Conservation (phyloP, 2,888 invertebrate genomes). For the Tridacna gigas region DNA sequence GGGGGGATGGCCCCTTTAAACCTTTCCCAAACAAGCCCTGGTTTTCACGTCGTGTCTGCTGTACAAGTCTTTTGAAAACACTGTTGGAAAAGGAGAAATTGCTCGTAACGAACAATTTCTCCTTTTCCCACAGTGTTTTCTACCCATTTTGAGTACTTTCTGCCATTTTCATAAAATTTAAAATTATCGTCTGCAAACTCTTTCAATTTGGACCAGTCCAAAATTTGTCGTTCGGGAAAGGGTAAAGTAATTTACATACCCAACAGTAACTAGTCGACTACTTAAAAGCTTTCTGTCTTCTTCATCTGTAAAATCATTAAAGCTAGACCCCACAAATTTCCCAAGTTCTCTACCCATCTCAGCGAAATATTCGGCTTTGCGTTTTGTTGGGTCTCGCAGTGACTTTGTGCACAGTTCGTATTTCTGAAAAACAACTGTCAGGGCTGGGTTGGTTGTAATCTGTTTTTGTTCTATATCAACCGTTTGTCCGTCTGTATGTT, state of each 20-base stretch:
- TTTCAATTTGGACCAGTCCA: no score
- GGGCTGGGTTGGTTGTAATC: background rate
- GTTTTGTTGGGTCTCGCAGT: background rate
- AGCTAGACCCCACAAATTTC: constrained; percentile 3
- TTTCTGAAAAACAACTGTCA: background rate
- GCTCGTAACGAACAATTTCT: background rate
- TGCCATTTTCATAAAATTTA: no score
- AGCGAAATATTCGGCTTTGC: constrained; percentile 1
- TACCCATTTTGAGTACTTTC: no score
- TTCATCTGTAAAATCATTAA: constrained; percentile 12
- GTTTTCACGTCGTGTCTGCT: background rate
- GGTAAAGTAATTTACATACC: constrained; percentile 41
- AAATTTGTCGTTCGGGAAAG: no score
- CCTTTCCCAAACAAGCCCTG: background rate
- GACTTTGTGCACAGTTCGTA: background rate
- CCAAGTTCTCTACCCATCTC: constrained; percentile 3
- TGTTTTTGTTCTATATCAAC: background rate
- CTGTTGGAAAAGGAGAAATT: background rate
- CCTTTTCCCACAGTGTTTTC: background rate
- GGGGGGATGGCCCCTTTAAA: no score
- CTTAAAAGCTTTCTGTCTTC: constrained; percentile 62
- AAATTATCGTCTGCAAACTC: no score
- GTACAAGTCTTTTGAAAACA: background rate
- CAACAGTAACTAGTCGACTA: constrained; percentile 53
- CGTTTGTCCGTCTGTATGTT: background rate